Percentiles rank a stretch among this genome's conserved stretches.
Conservation (phyloP, 2,888 invertebrate genomes). For the Bombylius discolor region DNA sequence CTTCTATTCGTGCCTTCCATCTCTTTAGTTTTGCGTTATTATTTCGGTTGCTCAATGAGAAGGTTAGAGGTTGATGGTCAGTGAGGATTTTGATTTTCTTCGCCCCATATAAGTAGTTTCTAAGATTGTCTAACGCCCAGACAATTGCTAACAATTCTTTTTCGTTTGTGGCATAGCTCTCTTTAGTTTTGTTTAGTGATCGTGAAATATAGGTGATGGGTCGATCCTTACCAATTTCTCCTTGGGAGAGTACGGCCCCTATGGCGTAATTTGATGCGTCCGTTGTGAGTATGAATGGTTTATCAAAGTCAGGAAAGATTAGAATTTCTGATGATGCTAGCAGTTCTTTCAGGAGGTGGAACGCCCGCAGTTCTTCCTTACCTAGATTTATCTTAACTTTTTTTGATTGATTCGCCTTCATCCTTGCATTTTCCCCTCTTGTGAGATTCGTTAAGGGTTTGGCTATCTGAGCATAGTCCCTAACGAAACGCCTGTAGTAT, state of each 20-base stretch:
- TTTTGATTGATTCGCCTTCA: background rate
- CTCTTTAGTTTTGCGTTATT: conserved; percentile 11
- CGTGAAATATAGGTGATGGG: conserved; percentile 1
- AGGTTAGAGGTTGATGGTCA: conserved; percentile 12
- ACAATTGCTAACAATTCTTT: conserved; percentile 10
- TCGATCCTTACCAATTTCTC: background rate
- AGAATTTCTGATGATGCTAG: background rate
- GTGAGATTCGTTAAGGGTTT: background rate
- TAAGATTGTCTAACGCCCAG: conserved; percentile 8
- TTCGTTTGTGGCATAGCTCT: conserved; percentile 12
- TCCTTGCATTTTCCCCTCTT: background rate
- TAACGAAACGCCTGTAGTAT: background rate
- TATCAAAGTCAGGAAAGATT: background rate
- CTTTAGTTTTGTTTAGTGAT: conserved; percentile 7
- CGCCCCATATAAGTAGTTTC: conserved; percentile 13
- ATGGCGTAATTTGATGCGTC: conserved; percentile 1
- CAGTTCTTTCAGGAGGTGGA: too few species aligned
- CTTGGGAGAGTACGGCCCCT: background rate
- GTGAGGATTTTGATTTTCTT: conserved; percentile 12
- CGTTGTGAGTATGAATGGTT: too few species aligned
- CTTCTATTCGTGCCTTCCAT: conserved; percentile 11
- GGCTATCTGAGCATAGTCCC: too few species aligned
- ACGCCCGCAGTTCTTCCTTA: too few species aligned
- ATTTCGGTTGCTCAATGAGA: conserved; percentile 4
- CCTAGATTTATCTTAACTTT: background rate